These are phyloP conservation scores for Heliconius nattereri DNA, from an alignment of 1,140 invertebrate genomes.

Conservation along the genomic window DNA sequence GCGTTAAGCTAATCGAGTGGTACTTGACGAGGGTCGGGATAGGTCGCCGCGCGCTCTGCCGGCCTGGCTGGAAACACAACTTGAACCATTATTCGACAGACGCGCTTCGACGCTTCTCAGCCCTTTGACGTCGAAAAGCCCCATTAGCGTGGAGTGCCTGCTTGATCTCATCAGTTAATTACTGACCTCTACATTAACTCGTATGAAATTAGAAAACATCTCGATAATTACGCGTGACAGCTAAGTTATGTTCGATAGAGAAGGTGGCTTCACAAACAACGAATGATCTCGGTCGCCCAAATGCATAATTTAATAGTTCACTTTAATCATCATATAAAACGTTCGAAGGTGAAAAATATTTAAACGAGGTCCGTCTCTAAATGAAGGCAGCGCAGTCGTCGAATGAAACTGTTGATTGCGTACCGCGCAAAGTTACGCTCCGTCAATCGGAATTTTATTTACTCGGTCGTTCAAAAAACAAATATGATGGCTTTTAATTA, in stretches of 20 bases:
- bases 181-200: slow-evolving; percentile 66
- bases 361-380: slow-evolving; percentile 66
- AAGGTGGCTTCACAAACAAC: slow-evolving; percentile 12
- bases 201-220: slow-evolving; percentile 44
- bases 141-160: slow-evolving; percentile 74
- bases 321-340: slow-evolving; percentile 68
- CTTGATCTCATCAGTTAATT: slow-evolving; percentile 75
- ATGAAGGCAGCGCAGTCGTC: slow-evolving; percentile 73
- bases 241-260: slow-evolving; percentile 43
- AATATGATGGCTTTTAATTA: slow-evolving; percentile 79
- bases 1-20: slow-evolving; percentile 74
- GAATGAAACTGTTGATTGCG: slow-evolving; percentile 78
- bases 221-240: slow-evolving; percentile 25
- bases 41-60: slow-evolving; percentile 54
- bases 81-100: slow-evolving; percentile 74
- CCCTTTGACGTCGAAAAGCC: slow-evolving; percentile 73
- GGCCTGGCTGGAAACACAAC: slow-evolving; percentile 44
- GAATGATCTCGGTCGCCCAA: slow-evolving; percentile 19
- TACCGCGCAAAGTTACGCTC: slow-evolving; percentile 72
- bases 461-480: slow-evolving; percentile 72
- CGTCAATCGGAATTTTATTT: slow-evolving; percentile 77
- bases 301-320: slow-evolving; percentile 46
- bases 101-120: slow-evolving; percentile 73
- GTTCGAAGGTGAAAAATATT: slow-evolving; percentile 65
- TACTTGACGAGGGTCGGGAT: slow-evolving; percentile 73